A percentile compares a stretch with the other conserved stretches of the same genome.
Evolutionary conservation across 2,797 vertebrate genomes (phyloP).

Genomic region (Sparus aurata): DNA sequence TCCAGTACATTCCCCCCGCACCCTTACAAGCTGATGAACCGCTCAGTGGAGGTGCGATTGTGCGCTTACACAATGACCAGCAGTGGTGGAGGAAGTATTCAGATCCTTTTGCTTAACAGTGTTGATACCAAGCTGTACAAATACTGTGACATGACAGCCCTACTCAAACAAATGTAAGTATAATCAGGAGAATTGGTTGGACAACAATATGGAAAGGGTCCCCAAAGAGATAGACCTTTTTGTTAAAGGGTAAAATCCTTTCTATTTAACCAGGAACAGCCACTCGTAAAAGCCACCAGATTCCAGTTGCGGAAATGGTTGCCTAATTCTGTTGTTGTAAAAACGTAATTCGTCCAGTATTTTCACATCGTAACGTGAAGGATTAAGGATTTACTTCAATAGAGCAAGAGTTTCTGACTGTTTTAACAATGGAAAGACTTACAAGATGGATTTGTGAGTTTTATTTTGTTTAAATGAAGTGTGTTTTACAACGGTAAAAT

Average conservation of each 20-base stretch:
- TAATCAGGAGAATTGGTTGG: not conserved
- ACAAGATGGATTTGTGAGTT: too few species aligned
- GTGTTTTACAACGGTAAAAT: too few species aligned
- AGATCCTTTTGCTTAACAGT: not conserved
- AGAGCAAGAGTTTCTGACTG: too few species aligned
- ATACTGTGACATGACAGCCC: not conserved
- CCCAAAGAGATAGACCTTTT: not conserved
- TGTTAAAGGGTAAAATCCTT: not conserved
- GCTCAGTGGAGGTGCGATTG: not conserved
- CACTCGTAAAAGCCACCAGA: not conserved
- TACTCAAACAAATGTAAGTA: too few species aligned
- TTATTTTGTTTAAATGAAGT: too few species aligned
- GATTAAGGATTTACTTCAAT: too few species aligned
- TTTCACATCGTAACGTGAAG: too few species aligned
- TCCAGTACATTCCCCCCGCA: not conserved
- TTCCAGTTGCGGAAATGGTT: not conserved
- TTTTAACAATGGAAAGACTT: too few species aligned
- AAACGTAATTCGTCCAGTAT: too few species aligned
- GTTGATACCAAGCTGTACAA: not conserved
- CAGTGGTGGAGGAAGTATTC: not conserved
- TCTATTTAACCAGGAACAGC: not conserved
- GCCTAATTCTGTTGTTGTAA: too few species aligned
- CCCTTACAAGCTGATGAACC: not conserved
- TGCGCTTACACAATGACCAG: constrained; percentile 10
- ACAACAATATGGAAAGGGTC: not conserved